Evolutionary conservation across 2,888 invertebrate genomes (phyloP).

Genomic region (Xiphydria camelus): DNA sequence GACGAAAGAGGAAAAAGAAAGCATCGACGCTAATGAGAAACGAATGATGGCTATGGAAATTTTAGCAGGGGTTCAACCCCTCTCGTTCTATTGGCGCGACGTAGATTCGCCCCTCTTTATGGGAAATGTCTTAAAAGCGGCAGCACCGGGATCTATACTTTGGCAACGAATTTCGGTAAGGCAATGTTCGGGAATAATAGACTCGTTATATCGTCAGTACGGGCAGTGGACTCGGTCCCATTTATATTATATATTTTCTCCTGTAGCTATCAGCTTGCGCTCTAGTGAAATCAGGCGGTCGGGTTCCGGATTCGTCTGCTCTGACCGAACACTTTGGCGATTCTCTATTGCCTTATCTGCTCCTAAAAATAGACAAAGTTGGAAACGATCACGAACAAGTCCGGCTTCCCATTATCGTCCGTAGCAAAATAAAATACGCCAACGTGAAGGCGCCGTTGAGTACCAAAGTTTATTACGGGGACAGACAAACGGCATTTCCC

Average conservation of each 20-base stretch:
- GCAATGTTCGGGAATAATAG: too few relatives aligned
- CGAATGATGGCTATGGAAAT: conserved; percentile 47
- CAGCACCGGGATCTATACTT: conserved; percentile 45
- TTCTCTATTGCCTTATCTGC: conserved; percentile 49
- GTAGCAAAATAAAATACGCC: conserved; percentile 52
- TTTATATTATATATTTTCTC: too few relatives aligned
- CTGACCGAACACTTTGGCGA: conserved; percentile 51
- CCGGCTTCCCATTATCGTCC: conserved; percentile 48
- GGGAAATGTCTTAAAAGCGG: conserved; percentile 39
- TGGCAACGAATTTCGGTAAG: conserved; percentile 52
- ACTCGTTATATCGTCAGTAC: too few relatives aligned
- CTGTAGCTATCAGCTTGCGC: conserved; percentile 47
- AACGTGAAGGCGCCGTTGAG: conserved; percentile 36
- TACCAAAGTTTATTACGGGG: conserved; percentile 33
- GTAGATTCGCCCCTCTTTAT: conserved; percentile 38
- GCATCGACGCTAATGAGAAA: conserved; percentile 36
- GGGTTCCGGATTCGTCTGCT: conserved; percentile 36
- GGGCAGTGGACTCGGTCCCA: too few relatives aligned
- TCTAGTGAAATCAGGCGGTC: conserved; percentile 43
- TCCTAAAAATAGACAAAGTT: conserved; percentile 16
- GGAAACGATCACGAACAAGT: conserved; percentile 21
- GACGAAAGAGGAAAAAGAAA: conserved; percentile 43
- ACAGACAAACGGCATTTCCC: conserved; percentile 48
- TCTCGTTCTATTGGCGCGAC: conserved; percentile 43
- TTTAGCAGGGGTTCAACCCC: conserved; percentile 48